Evolutionary conservation across 64 coral and sea anemone genomes (phyloP).

Genomic region (Porites lutea): DNA sequence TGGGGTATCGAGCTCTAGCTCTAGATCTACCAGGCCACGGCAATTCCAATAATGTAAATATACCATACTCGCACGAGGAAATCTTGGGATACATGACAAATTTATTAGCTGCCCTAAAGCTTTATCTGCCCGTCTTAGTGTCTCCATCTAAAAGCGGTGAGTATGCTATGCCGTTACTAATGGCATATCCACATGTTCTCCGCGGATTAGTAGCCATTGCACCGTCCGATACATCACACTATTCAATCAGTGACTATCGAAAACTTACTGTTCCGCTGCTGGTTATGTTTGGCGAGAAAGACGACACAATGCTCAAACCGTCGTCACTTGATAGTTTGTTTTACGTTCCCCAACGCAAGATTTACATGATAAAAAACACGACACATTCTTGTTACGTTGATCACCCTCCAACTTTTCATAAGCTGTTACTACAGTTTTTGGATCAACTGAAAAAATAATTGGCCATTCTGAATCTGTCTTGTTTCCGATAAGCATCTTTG

Average conservation of each 20-base stretch:
- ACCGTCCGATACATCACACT: slow-evolving; percentile 76
- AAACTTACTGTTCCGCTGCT: slow-evolving; percentile 60
- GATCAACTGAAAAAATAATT: neutral
- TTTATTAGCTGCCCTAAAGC: slow-evolving; percentile 31
- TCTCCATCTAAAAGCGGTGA: slow-evolving; percentile 72
- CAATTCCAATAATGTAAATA: slow-evolving; percentile 63
- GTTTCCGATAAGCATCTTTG: neutral
- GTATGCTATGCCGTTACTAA: slow-evolving; percentile 78
- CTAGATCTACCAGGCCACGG: slow-evolving; percentile 86
- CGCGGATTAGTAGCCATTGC: slow-evolving; percentile 80
- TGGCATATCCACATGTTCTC: slow-evolving; percentile 55
- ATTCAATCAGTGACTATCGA: slow-evolving; percentile 52
- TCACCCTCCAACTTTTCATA: slow-evolving; percentile 79
- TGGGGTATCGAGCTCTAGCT: slow-evolving; percentile 73
- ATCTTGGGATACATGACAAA: slow-evolving; percentile 73
- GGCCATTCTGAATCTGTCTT: too few relatives aligned
- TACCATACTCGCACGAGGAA: slow-evolving; percentile 75
- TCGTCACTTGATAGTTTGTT: slow-evolving; percentile 85
- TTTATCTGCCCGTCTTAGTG: slow-evolving; percentile 56
- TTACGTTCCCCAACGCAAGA: slow-evolving; percentile 62
- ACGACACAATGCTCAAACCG: slow-evolving; percentile 61
- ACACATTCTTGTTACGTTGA: slow-evolving; percentile 80
- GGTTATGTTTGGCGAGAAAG: slow-evolving; percentile 78
- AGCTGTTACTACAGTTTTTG: slow-evolving; percentile 70
- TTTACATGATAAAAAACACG: slow-evolving; percentile 82